A percentile compares a stretch with the other conserved stretches of the same genome.
Evolutionary conservation across 1,140 invertebrate species (phyloP).

Genomic region (Bombus balteatus): DNA sequence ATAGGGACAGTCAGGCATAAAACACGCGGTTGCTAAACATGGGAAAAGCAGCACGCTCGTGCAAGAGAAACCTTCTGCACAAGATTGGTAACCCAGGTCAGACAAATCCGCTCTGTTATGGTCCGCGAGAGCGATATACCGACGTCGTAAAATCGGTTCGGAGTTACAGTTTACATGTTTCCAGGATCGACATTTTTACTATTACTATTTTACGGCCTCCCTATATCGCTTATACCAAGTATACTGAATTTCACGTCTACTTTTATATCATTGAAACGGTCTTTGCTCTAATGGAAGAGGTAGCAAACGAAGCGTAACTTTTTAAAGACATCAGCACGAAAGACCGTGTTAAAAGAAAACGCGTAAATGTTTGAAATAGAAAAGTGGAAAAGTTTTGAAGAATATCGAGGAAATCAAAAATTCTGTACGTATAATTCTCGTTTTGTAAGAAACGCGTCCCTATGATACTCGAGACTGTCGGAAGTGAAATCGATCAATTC

Average conservation of each 20-base stretch:
- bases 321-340: not conserved
- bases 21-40: not conserved
- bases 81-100: not conserved
- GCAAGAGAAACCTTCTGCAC: not conserved
- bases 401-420: too few species aligned
- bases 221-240: not conserved
- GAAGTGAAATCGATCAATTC: too few species aligned
- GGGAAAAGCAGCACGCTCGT: not conserved
- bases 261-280: not conserved
- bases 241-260: not conserved
- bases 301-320: not conserved
- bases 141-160: too few species aligned
- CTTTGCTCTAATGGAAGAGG: not conserved
- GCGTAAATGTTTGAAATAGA: too few species aligned
- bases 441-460: too few species aligned
- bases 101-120: not conserved
- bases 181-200: not conserved
- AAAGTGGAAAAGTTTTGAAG: too few species aligned
- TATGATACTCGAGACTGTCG: too few species aligned
- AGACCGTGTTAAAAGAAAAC: not conserved
- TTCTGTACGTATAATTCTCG: too few species aligned
- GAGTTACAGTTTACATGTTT: not conserved
- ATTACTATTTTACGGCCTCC: not conserved
- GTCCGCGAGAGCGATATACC: not conserved
- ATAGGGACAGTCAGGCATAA: not conserved